Evolutionary conservation across 2,888 invertebrate genomes (phyloP).

Genomic region (Disparrhopalites patrizii): DNA sequence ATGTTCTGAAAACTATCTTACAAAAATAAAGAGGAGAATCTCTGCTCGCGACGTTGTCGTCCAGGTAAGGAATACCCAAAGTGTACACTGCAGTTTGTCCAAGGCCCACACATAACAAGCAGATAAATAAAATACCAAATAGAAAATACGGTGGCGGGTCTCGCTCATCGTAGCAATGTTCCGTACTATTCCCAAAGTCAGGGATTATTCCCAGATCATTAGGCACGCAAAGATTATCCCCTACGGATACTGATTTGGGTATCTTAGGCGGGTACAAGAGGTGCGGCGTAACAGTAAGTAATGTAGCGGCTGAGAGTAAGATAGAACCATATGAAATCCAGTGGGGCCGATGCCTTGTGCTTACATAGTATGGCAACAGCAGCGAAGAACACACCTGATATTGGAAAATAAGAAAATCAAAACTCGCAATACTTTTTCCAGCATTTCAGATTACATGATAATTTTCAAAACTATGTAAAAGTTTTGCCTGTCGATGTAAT

Average conservation of each 20-base stretch:
- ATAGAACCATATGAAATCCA: slow-evolving; percentile 93
- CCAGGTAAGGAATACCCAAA: slow-evolving; percentile 87
- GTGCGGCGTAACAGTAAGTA: slow-evolving; percentile 83
- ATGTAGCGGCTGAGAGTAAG: slow-evolving; percentile 77
- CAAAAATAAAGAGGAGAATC: slow-evolving; percentile 90
- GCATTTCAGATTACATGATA: neutral
- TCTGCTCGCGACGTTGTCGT: slow-evolving; percentile 86
- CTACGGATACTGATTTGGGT: slow-evolving; percentile 27
- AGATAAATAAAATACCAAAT: slow-evolving; percentile 80
- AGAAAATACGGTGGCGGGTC: slow-evolving; percentile 56
- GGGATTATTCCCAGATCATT: neutral
- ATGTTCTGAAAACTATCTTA: slow-evolving; percentile 55
- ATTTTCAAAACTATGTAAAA: neutral
- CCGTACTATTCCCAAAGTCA: slow-evolving; percentile 9
- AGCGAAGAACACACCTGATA: slow-evolving; percentile 69
- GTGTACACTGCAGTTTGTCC: slow-evolving; percentile 91
- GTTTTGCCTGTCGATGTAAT: neutral
- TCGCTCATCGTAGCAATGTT: slow-evolving; percentile 15
- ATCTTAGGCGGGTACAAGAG: slow-evolving; percentile 56
- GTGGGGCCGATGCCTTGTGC: slow-evolving; percentile 84
- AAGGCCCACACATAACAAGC: slow-evolving; percentile 81
- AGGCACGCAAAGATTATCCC: slow-evolving; percentile 41
- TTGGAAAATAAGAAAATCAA: neutral
- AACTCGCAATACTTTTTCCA: neutral
- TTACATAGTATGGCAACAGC: slow-evolving; percentile 75